phyloP scores from a whole-genome alignment of 2,797 vertebrate species.

The Mallotus villosus region DNA sequence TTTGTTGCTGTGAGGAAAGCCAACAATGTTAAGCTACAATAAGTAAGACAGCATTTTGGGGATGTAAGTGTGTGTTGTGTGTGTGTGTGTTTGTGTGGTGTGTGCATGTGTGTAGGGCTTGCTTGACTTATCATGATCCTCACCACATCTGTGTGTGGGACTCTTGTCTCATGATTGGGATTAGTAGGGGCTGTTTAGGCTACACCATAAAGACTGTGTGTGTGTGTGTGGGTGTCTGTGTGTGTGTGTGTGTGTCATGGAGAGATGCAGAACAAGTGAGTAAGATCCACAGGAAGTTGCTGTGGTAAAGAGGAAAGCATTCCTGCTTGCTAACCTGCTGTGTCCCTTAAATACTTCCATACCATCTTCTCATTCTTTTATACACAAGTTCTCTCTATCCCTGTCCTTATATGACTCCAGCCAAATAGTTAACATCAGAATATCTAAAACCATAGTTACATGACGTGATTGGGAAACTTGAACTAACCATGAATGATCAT shows the following conservation, averaged over 20 bases:
- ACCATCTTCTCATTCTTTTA: conserved; percentile 17
- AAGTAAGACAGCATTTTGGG: background rate
- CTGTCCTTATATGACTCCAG: background rate
- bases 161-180: background rate
- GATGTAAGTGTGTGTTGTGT: background rate
- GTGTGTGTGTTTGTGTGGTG: background rate
- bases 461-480: too few relatives aligned
- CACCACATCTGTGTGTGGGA: background rate
- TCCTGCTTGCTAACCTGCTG: conserved; percentile 1
- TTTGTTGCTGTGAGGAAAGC: background rate
- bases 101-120: background rate
- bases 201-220: background rate
- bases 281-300: background rate
- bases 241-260: background rate
- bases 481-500: too few relatives aligned
- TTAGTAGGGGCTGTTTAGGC: background rate
- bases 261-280: background rate
- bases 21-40: conserved; percentile 2
- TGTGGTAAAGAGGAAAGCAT: background rate
- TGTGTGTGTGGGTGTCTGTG: background rate
- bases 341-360: conserved; percentile 22
- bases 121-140: background rate
- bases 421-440: background rate
- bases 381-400: conserved; percentile 1
- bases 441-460: too few relatives aligned